phyloP scores from a whole-genome alignment of 2,797 vertebrate genomes.

The Ceryle rudis region DNA sequence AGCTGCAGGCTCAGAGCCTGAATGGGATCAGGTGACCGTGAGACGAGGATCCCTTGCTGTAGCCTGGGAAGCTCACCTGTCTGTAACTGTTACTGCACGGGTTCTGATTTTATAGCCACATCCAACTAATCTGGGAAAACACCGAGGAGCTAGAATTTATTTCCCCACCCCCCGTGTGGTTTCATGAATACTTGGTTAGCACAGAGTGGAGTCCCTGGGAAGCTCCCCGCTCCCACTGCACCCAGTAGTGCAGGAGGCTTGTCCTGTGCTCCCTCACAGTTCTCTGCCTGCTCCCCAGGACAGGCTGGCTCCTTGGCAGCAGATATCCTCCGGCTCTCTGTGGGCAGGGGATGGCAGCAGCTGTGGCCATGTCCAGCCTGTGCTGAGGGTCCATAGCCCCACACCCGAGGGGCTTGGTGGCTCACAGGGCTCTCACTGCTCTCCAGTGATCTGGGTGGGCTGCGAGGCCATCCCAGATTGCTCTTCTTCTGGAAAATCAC shows the following conservation, averaged over 20 bases:
- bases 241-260: no score
- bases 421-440: neutral
- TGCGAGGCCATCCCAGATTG: neutral
- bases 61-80: neutral
- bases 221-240: neutral
- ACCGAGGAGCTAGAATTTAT: neutral
- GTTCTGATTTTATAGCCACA: neutral
- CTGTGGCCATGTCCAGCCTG: neutral
- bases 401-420: neutral
- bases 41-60: neutral
- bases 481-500: neutral
- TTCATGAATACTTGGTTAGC: neutral
- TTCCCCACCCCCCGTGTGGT: neutral
- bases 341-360: neutral
- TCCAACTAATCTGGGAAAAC: no score
- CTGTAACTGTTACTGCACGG: neutral
- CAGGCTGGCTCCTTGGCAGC: neutral
- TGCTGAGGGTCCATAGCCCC: fast-evolving
- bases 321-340: neutral
- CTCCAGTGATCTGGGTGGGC: neutral
- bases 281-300: neutral
- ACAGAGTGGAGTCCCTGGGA: neutral
- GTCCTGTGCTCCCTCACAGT: no score
- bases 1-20: neutral
- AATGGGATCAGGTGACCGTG: neutral